A percentile compares a stretch with the other conserved stretches of the same genome.
phyloP scores from a whole-genome alignment of 2,888 invertebrate genomes.

The Trachelus troglodyta region DNA sequence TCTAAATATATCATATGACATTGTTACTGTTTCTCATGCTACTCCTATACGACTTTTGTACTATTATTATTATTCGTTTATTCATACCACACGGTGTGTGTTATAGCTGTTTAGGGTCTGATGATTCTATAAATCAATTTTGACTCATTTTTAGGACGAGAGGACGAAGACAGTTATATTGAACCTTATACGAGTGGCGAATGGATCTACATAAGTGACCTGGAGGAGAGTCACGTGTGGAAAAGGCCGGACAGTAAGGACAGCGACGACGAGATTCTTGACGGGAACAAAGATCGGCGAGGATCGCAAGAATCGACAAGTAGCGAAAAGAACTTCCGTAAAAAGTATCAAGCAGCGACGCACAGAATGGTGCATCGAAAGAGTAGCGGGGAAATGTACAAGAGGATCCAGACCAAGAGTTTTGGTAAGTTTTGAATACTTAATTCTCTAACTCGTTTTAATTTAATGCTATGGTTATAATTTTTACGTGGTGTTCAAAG shows the following conservation, averaged over 20 bases:
- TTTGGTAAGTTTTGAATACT: conserved; percentile 76
- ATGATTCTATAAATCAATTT: neutral
- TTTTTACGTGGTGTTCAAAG: neutral
- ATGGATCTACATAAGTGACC: conserved; percentile 82
- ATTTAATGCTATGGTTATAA: neutral
- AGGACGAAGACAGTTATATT: conserved; percentile 80
- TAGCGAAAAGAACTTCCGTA: conserved; percentile 87
- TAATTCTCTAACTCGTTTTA: neutral
- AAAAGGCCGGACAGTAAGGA: conserved; percentile 67
- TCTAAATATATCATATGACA: neutral
- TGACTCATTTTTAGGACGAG: conserved; percentile 57
- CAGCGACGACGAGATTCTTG: conserved; percentile 55
- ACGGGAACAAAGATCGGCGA: conserved; percentile 64
- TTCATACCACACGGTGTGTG: conserved; percentile 15
- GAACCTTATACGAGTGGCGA: conserved; percentile 79
- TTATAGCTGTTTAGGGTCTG: neutral
- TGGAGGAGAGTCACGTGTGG: conserved; percentile 77
- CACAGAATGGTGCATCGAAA: conserved; percentile 91
- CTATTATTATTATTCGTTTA: conserved; percentile 1
- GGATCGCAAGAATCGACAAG: conserved; percentile 74
- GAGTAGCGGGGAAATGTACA: conserved; percentile 90
- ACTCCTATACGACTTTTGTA: neutral
- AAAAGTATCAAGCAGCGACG: conserved; percentile 86
- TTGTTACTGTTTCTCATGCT: neutral
- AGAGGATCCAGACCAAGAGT: conserved; percentile 82